Conservation (phyloP, 2,888 invertebrate genomes). For the Cinara cedri region DNA sequence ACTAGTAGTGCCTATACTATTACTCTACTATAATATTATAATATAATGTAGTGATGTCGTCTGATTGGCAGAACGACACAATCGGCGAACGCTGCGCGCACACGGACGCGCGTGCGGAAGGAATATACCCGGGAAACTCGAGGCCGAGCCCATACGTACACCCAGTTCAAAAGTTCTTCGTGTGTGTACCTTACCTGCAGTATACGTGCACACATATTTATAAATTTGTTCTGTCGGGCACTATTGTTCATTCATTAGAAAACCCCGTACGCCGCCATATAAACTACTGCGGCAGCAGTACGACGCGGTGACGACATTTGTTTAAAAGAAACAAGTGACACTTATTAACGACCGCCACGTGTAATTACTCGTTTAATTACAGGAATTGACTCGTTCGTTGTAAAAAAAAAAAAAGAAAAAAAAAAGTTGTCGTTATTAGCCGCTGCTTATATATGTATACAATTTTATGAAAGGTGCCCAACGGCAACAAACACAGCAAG, state of each 20-base stretch:
- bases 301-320: conserved; percentile 33
- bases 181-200: conserved; percentile 47
- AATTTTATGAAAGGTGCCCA: background rate
- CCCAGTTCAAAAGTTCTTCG: conserved; percentile 34
- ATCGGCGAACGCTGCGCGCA: conserved; percentile 22
- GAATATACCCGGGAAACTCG: conserved; percentile 42
- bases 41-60: conserved; percentile 14
- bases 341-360: conserved; percentile 47
- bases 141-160: conserved; percentile 16
- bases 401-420: conserved; percentile 22
- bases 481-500: background rate
- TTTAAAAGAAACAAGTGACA: conserved; percentile 56
- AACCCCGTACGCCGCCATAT: conserved; percentile 4
- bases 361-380: conserved; percentile 44
- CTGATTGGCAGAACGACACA: conserved; percentile 54
- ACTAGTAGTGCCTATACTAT: background rate
- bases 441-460: conserved; percentile 14
- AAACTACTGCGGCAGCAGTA: background rate
- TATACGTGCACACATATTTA: background rate
- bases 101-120: conserved; percentile 18
- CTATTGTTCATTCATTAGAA: conserved; percentile 52
- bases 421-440: conserved; percentile 25
- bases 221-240: background rate
- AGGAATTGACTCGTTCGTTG: conserved; percentile 43
- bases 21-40: too few relatives aligned